phyloP scores from a whole-genome alignment of 2,797 vertebrate species.

The Tapera naevia region DNA sequence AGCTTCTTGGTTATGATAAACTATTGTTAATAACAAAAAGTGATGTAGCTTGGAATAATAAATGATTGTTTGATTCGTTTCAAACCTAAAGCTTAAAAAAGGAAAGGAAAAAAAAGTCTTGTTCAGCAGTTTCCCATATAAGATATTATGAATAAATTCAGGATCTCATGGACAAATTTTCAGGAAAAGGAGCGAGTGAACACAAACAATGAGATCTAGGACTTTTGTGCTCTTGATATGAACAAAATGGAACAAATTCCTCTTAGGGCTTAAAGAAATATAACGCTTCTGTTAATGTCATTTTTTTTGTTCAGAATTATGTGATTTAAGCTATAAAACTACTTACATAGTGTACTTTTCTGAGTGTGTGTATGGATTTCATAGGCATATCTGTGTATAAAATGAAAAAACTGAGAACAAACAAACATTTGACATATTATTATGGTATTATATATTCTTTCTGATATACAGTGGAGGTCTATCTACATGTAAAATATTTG shows the following conservation, averaged over 20 bases:
- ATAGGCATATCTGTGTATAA: not conserved
- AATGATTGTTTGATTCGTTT: not conserved
- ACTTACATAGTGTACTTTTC: not conserved
- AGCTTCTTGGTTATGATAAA: not conserved
- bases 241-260: not conserved
- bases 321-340: not conserved
- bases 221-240: not conserved
- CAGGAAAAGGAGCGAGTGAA: not conserved
- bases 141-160: not conserved
- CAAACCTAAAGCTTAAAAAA: not conserved
- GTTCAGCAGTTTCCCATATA: not conserved
- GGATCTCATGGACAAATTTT: not conserved
- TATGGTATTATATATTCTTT: not conserved
- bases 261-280: not conserved
- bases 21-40: not conserved
- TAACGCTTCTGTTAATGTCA: not conserved
- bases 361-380: not conserved
- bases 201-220: not conserved
- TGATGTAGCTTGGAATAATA: not conserved
- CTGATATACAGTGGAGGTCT: not conserved
- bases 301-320: not conserved
- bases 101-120: accelerated
- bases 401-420: not conserved
- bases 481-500: not conserved
- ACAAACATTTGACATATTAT: not conserved